These are phyloP conservation scores for Dolichoris vasculosae DNA, from an alignment of 1,140 invertebrate genomes.

Conservation along the genomic window DNA sequence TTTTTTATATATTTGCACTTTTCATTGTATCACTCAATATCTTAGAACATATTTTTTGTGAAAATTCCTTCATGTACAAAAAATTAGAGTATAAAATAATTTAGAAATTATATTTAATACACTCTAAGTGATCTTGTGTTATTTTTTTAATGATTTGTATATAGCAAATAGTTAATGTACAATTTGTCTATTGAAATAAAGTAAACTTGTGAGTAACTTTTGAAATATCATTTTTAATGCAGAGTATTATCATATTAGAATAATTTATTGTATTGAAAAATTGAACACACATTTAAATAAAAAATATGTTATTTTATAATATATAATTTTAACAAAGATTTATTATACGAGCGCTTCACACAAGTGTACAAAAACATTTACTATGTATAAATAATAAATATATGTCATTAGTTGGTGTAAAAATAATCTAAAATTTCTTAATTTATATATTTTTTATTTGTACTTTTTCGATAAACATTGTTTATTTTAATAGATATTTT, in stretches of 20 bases:
- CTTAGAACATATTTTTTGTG: no score
- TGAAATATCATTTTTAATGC: not conserved
- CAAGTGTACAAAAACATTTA: not conserved
- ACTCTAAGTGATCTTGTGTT: no score
- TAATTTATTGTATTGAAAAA: not conserved
- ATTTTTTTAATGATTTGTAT: no score
- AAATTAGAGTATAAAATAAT: no score
- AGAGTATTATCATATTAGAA: no score
- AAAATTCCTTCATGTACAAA: no score
- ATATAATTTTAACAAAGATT: not conserved
- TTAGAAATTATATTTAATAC: no score
- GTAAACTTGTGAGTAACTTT: not conserved
- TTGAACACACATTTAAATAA: not conserved
- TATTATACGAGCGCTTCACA: not conserved
- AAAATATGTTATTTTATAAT: not conserved
- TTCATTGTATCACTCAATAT: not conserved
- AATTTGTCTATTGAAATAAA: not conserved
- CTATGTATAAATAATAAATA: constrained; percentile 32
- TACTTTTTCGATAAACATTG: not conserved
- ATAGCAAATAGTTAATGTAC: no score
- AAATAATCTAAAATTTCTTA: not conserved
- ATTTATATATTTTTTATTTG: not conserved
- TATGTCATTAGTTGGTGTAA: constrained; percentile 4
- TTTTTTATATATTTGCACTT: constrained; percentile 10
- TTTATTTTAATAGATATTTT: not conserved